Evolutionary conservation across 2,797 vertebrate species (phyloP).

Genomic region (Smutsia temminckii): DNA sequence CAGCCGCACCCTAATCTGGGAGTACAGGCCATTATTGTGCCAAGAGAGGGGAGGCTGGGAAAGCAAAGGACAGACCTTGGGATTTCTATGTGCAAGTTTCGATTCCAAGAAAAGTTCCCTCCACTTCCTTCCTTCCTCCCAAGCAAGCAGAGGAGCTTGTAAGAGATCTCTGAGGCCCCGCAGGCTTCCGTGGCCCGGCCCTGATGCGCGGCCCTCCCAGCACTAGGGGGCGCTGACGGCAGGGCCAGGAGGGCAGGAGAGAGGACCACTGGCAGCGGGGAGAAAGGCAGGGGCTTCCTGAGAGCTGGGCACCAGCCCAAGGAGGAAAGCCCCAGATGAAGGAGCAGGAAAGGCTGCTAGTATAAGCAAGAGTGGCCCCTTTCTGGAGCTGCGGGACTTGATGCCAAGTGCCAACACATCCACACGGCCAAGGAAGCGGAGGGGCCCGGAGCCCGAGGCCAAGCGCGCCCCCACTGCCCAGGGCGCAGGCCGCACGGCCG

Average conservation of each 20-base stretch:
- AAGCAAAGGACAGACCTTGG: background rate
- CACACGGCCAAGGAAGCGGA: conserved; percentile 24
- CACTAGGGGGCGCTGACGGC: conserved; percentile 78
- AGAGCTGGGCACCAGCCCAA: conserved; percentile 2
- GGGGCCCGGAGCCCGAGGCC: background rate
- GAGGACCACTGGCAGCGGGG: background rate
- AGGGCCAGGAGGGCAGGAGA: conserved; percentile 63
- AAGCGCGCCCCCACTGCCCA: background rate
- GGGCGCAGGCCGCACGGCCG: background rate
- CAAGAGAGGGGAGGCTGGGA: background rate
- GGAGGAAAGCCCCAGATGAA: conserved; percentile 41
- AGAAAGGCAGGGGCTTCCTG: conserved; percentile 56
- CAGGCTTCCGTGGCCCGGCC: background rate
- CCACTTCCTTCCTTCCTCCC: too few relatives aligned
- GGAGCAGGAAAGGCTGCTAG: conserved; percentile 49
- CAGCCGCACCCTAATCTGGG: background rate
- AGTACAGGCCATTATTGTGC: background rate
- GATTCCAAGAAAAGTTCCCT: background rate
- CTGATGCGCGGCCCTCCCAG: background rate
- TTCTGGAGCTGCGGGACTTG: background rate
- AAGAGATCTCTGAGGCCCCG: background rate
- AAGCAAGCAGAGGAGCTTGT: conserved; percentile 21
- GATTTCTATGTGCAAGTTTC: background rate
- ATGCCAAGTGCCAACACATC: background rate
- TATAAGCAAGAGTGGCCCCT: background rate